Evolutionary conservation across 2,888 invertebrate species (phyloP), one percentile per base, ranked within the genome.

Genomic region (Nebria salina): DNA sequence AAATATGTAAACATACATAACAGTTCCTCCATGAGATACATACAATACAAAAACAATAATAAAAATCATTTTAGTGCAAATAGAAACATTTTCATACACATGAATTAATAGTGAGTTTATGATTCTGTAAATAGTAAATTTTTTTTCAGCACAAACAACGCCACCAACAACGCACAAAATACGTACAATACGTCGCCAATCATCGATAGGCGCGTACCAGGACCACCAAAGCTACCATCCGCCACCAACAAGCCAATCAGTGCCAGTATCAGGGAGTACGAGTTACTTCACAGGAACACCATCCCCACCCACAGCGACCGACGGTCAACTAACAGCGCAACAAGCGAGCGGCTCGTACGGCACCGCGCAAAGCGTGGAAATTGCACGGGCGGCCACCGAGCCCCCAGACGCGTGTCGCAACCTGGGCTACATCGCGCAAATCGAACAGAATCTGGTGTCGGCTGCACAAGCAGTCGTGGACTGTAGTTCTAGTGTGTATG

Each of bases 241-340:
- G 80, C 70, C 85, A 79, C 75, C 76, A 9, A 77, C 82, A 8
- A 80, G 80, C 70, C 77, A 79, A 78, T 84, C 86, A 26, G 87
- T 87, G 82, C 88, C 88, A 9, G 86, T 89, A 75, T 89, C 88
- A 25, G 88, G 88, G 85, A 88, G 88, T 84, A 89, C 89, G 77
- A 92, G 92, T 84, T 92, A 92, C 88, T 92, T 92, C 86, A 92
- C 92, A 65, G 92, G 92, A 87, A 92, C 92, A 83, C 92, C 92
- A 77, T 91, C 91, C 85, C 92, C 92, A 65, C 92, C 92, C 5
- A 91, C 92, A 84, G 90, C 87, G 75, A 65, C 77, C 11, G 81
- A 81, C 72, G 72, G 43, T 70, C 66, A 13, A 78, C 65, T 5
- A 13, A 83, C 83, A 83, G 83, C 77, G 83, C 82, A 54, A 87